Conservation (phyloP, 2,113 vertebrate genomes). For the Rhombomys opimus region DNA sequence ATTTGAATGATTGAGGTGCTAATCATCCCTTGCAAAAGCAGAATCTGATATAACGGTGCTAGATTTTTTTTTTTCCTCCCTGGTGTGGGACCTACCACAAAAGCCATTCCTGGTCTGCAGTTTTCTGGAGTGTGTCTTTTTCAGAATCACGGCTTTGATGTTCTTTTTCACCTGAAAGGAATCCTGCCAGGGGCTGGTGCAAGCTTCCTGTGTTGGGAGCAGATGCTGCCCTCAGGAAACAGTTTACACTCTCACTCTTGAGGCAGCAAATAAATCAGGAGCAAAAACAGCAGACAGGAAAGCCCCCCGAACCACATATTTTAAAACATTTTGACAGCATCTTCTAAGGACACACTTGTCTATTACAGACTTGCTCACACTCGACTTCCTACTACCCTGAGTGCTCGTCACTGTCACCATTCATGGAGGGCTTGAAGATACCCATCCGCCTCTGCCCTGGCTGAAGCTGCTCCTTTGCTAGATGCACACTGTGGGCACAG, state of each 20-base stretch:
- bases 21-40: conserved; percentile 9
- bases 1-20: not conserved
- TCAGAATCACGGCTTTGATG: conserved; percentile 33
- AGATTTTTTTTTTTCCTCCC: not conserved
- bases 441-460: conserved; percentile 71
- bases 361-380: conserved; percentile 60
- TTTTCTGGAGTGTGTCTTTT: conserved; percentile 19
- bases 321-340: conserved; percentile 70
- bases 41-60: not conserved
- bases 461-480: conserved; percentile 70
- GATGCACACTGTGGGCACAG: not conserved
- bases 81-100: not conserved
- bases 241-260: not conserved
- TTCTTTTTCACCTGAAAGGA: conserved; percentile 43
- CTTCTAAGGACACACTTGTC: conserved; percentile 72
- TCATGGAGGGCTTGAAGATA: conserved; percentile 76
- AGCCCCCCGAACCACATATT: not conserved
- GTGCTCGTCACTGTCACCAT: conserved; percentile 53
- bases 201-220: not conserved
- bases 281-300: conserved; percentile 5
- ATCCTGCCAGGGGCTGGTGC: not conserved
- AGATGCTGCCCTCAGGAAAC: not conserved
- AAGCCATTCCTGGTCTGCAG: not conserved
- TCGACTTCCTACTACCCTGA: not conserved
- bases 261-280: conserved; percentile 48